Evolutionary conservation across 2,113 vertebrate species (phyloP).

Genomic region (Polyodon spathula): DNA sequence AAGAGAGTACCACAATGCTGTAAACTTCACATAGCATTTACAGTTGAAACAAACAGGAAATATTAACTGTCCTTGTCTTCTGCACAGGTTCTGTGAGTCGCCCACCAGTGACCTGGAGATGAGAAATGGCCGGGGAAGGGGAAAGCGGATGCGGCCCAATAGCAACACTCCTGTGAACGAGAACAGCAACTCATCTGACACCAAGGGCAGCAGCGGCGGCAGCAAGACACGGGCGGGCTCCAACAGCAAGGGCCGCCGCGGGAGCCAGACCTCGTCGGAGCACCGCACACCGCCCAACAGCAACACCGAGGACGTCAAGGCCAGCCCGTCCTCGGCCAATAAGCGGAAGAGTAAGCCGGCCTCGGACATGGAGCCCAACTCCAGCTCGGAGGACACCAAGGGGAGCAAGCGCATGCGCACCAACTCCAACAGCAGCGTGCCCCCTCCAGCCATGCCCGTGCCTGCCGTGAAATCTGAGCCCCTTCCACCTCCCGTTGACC

Average conservation of each 20-base stretch:
- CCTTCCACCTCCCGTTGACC: constrained; percentile 65
- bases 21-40: no score
- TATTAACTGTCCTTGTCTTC: constrained; percentile 21
- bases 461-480: constrained; percentile 74
- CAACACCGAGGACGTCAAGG: constrained; percentile 82
- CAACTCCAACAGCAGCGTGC: constrained; percentile 64
- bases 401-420: constrained; percentile 95
- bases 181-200: constrained; percentile 73
- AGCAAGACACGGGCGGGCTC: constrained; percentile 87
- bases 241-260: constrained; percentile 88
- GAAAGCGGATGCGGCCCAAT: constrained; percentile 89
- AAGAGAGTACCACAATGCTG: no score
- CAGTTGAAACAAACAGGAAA: no score
- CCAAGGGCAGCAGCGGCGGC: constrained; percentile 78
- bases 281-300: constrained; percentile 76
- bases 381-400: constrained; percentile 96
- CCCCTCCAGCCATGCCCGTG: constrained; percentile 44
- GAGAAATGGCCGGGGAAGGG: constrained; percentile 88
- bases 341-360: constrained; percentile 91
- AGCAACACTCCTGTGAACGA: constrained; percentile 86
- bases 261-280: constrained; percentile 90
- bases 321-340: constrained; percentile 81
- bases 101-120: constrained; percentile 96
- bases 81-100: constrained; percentile 98
- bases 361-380: constrained; percentile 96